Evolutionary conservation across 2,888 invertebrate genomes (phyloP).

Genomic region (Anoplius nigerrimus): DNA sequence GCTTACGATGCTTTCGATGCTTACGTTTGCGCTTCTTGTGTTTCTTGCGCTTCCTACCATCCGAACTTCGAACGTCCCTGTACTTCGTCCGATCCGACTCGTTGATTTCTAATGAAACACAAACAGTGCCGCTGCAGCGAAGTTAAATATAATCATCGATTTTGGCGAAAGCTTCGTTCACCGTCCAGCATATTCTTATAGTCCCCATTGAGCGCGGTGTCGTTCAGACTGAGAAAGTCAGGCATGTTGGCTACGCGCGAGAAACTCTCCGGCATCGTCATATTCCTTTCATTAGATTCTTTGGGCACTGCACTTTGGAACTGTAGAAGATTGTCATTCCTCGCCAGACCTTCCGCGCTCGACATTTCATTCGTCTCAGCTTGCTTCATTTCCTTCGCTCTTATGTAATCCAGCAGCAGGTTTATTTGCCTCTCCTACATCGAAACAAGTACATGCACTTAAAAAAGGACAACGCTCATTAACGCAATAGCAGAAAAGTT

Average conservation of each 20-base stretch:
- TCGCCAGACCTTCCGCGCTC: slow-evolving; percentile 9
- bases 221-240: slow-evolving; percentile 10
- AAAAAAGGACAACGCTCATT: background rate
- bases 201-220: background rate
- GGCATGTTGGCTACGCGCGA: slow-evolving; percentile 1
- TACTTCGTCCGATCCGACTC: background rate
- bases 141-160: background rate
- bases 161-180: slow-evolving; percentile 4
- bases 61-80: slow-evolving; percentile 2
- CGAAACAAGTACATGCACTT: too few relatives aligned
- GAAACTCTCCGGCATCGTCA: slow-evolving; percentile 5
- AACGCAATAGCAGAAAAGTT: background rate
- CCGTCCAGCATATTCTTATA: slow-evolving; percentile 15
- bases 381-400: slow-evolving; percentile 22
- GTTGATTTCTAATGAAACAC: too few relatives aligned
- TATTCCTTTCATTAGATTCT: slow-evolving; percentile 18
- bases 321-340: slow-evolving; percentile 19
- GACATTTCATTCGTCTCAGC: background rate
- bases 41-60: background rate
- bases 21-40: background rate
- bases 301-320: slow-evolving; percentile 33
- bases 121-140: too few relatives aligned
- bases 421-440: slow-evolving; percentile 49
- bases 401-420: slow-evolving; percentile 53
- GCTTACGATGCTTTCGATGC: background rate